Evolutionary conservation across 2,888 invertebrate species (phyloP), one percentile per base, ranked within the genome.

Genomic region (Enchytraeus crypticus): DNA sequence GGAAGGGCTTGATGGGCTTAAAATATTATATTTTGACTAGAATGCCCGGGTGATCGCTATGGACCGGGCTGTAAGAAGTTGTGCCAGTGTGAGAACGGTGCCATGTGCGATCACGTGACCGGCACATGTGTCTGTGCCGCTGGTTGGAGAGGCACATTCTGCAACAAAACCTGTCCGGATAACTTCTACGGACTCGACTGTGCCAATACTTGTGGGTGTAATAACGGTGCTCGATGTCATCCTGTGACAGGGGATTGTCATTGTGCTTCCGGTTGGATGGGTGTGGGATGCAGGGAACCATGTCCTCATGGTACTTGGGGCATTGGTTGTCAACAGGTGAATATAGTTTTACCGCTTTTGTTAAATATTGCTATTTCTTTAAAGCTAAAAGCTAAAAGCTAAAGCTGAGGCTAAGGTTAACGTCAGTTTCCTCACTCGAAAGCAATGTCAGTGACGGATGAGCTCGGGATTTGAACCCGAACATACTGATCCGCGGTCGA

Each of bases 201-300:
- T 69, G 79, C 79, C 64, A 76, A 80, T n/a, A 74, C 74, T 45
- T 84, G 84, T 68, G 74, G 74, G 59, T 84, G 84, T 70, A 66
- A 67, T 49, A 72, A 73, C 53, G 76, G 73, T 0, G 74, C 74
- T 18, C 59, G 68, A 33, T 79, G 79, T 68, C 68, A 77, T 64
- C 74, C 73, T 32, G 71, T 69, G 32, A 89, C 88, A 59, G 96
- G 96, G 5, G 83, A 84, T 69, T 97, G 96, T 78, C 68, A 71
- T 3, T 82, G 82, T 69, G 75, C 78, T 3, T 73, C 79, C 1
- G 82, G 82, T 0, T 82, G 74, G 65, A 72, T 70, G n/a, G 82
- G 82, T 5, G 63, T 61, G 8, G 61, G 57, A 14, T 66, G 66
- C 56, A 47, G 27, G 23, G n/a, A 45, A 34, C 54, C 53, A 26